Percentiles rank a stretch among this genome's conserved stretches.
phyloP scores from a whole-genome alignment of 2,113 vertebrate genomes.

The Cyanoderma ruficeps region DNA sequence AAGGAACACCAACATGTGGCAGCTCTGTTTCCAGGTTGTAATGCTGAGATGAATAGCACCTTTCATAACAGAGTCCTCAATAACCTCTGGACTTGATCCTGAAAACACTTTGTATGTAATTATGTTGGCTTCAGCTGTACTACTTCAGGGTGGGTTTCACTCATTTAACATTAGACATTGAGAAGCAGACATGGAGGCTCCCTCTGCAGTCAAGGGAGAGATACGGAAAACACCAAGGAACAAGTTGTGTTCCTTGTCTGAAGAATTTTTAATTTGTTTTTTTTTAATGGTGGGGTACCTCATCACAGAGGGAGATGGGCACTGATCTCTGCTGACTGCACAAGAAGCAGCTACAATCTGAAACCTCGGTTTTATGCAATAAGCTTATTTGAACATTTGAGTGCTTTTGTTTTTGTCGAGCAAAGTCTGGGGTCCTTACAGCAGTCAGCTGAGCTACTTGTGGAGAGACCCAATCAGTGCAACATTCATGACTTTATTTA shows the following conservation, averaged over 20 bases:
- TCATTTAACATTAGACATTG: background rate
- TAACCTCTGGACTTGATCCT: constrained; percentile 59
- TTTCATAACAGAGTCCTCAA: constrained; percentile 46
- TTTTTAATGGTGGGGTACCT: background rate
- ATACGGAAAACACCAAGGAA: background rate
- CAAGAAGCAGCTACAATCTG: background rate
- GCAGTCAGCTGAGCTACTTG: background rate
- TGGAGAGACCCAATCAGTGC: background rate
- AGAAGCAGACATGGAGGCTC: constrained; percentile 43
- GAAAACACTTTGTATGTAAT: constrained; percentile 53
- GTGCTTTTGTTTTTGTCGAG: background rate
- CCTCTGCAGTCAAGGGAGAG: constrained; percentile 57
- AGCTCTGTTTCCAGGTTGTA: constrained; percentile 18
- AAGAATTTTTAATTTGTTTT: background rate
- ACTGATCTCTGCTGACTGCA: background rate
- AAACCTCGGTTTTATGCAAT: background rate
- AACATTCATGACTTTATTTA: background rate
- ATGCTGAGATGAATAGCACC: constrained; percentile 43
- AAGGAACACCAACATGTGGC: background rate
- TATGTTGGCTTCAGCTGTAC: constrained; percentile 40
- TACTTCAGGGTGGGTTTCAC: constrained; percentile 59
- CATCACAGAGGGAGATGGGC: background rate
- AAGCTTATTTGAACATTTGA: background rate
- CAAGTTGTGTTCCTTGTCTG: background rate
- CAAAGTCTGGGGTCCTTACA: background rate